Evolutionary conservation across 2,888 invertebrate genomes (phyloP), one percentile per base, ranked within the genome.

Genomic region (Agriopis marginaria): DNA sequence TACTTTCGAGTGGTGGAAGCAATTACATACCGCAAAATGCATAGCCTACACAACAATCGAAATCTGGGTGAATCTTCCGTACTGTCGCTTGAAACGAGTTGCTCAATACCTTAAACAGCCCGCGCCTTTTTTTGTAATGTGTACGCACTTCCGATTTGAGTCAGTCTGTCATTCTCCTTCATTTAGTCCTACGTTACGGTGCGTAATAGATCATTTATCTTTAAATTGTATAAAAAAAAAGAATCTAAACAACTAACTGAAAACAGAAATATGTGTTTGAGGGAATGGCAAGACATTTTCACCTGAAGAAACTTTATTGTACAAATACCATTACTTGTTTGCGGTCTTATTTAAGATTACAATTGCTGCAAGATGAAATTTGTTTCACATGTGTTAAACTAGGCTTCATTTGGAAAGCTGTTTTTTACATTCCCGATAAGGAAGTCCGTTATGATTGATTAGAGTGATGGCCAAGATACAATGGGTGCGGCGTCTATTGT

Each of bases 101-200:
- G 70, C 71, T 66, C 74, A 77, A 75, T 71, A 68, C 71, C 65
- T 68, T 70, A 70, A 74, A 68, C 56, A 63, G 58, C 60, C 63
- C 70, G 47, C 65, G 32, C 68, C 68, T 68, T 56, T 68, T 68
- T 68, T 66, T 68, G 62, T 62, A 32, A 63, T 70, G 58, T 55
- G 47, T 67, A 72, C 72, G 70, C 75, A 70, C 66, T 56, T 66
- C 66, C 66, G 62, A 63, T 63, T 67, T 68, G 44, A 45, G 32
- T 55, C 62, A 62, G 32, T 44, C 23, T 58, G 45, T 42, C 66
- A 56, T 67, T 62, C 62, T 50, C 56, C 50, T 50, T 49, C 47
- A 40, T 23, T 60, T 51, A 63, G 62, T 39, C 9, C 47, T 53
- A 49, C 59, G 40, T 54, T 62, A 49, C 7, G 58, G 54, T 60